Conservation (phyloP, 1,140 invertebrate species). For the Reticulitermes speratus region DNA sequence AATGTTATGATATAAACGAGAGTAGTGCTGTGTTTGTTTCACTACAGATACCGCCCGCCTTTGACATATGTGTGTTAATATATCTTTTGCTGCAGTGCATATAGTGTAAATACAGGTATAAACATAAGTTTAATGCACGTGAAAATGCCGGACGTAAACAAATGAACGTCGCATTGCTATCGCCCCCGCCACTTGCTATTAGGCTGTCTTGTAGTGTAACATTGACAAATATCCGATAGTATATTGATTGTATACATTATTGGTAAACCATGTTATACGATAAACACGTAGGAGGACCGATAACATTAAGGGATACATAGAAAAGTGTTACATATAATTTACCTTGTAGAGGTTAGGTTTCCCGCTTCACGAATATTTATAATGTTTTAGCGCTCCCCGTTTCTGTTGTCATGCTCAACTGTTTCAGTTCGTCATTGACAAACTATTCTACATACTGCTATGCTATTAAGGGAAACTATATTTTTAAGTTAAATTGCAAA, state of each 20-base stretch:
- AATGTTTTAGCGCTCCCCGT: too few species aligned
- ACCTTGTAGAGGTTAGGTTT: slow-evolving; percentile 7
- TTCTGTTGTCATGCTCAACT: too few species aligned
- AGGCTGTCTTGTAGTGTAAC: slow-evolving; percentile 26
- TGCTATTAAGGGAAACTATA: too few species aligned
- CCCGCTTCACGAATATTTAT: too few species aligned
- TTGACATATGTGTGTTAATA: neutral
- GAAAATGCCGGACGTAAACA: slow-evolving; percentile 32
- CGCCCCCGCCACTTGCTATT: slow-evolving; percentile 31
- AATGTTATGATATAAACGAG: neutral
- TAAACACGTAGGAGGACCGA: too few species aligned
- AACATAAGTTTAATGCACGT: slow-evolving; percentile 29
- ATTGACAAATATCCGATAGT: slow-evolving; percentile 33
- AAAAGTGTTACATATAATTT: neutral
- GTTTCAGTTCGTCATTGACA: too few species aligned
- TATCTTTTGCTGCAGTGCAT: neutral
- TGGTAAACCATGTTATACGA: neutral
- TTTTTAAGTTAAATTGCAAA: too few species aligned
- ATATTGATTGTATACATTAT: neutral
- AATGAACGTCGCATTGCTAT: slow-evolving; percentile 24
- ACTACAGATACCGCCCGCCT: neutral
- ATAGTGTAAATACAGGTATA: neutral
- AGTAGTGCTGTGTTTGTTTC: neutral
- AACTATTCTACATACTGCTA: too few species aligned
- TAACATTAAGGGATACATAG: neutral